A percentile compares a stretch with the other conserved stretches of the same genome.
phyloP scores from a whole-genome alignment of 2,113 vertebrate species.

The Hippocampus guttulatus region DNA sequence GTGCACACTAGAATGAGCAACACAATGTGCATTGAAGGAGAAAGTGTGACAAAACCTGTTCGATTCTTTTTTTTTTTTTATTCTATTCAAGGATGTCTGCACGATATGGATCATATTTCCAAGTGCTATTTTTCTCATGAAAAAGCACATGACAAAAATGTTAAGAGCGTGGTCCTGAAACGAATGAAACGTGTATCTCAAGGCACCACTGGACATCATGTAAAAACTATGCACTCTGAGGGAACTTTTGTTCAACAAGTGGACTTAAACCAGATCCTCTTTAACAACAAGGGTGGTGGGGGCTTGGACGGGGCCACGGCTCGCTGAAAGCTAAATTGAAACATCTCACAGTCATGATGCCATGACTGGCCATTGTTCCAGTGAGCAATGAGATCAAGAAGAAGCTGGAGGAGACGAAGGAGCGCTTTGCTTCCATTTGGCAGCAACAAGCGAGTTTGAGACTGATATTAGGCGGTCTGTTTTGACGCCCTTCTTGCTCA shows the following conservation, averaged over 20 bases:
- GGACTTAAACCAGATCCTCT: not conserved
- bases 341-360: conserved; percentile 67
- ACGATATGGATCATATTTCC: no score
- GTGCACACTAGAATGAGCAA: no score
- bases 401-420: conserved; percentile 45
- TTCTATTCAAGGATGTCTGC: no score
- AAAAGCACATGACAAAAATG: no score
- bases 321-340: conserved; percentile 62
- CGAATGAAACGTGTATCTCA: no score
- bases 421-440: conserved; percentile 56
- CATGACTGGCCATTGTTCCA: conserved; percentile 56
- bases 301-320: conserved; percentile 4
- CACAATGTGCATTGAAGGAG: no score
- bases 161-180: no score
- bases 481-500: conserved; percentile 61
- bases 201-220: not conserved
- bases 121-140: no score
- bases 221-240: not conserved
- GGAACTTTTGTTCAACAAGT: not conserved
- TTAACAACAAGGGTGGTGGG: not conserved
- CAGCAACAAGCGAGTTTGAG: conserved; percentile 54
- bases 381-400: conserved; percentile 44
- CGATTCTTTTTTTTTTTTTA: no score
- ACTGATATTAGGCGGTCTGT: conserved; percentile 69
- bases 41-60: no score